Conservation (phyloP, 2,797 vertebrate genomes). For the Melanotaenia boesemani region DNA sequence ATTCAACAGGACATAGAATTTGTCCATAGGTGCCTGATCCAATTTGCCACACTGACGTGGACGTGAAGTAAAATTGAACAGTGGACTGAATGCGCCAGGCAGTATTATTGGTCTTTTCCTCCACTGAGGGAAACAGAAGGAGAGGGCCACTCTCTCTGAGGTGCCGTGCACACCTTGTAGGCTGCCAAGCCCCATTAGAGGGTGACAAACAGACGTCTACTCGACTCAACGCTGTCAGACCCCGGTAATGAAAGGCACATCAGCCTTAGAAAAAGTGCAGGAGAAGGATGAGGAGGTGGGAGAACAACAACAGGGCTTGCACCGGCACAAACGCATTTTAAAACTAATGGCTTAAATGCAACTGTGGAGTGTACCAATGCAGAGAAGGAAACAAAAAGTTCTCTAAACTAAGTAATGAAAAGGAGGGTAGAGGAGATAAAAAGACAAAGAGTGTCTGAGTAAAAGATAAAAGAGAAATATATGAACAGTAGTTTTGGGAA, state of each 20-base stretch:
- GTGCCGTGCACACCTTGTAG: conserved; percentile 75
- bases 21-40: conserved; percentile 78
- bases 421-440: conserved; percentile 21
- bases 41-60: conserved; percentile 68
- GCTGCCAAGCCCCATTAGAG: conserved; percentile 80
- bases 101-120: conserved; percentile 78
- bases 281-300: conserved; percentile 27
- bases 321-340: conserved; percentile 67
- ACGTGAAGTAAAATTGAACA: conserved; percentile 76
- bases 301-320: conserved; percentile 58
- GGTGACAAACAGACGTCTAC: conserved; percentile 78
- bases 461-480: conserved; percentile 26
- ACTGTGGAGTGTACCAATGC: conserved; percentile 45
- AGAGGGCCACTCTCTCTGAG: conserved; percentile 70
- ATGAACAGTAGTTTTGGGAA: conserved; percentile 19
- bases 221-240: conserved; percentile 74
- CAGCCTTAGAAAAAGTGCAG: conserved; percentile 67
- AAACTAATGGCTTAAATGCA: conserved; percentile 72
- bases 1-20: conserved; percentile 75
- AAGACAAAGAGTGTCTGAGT: conserved; percentile 22
- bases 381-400: conserved; percentile 6
- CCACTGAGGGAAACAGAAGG: conserved; percentile 54
- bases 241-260: conserved; percentile 80
- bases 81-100: conserved; percentile 52
- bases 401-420: conserved; percentile 42